Evolutionary conservation across 2,888 invertebrate genomes (phyloP).

Genomic region (Tiphia femorata): DNA sequence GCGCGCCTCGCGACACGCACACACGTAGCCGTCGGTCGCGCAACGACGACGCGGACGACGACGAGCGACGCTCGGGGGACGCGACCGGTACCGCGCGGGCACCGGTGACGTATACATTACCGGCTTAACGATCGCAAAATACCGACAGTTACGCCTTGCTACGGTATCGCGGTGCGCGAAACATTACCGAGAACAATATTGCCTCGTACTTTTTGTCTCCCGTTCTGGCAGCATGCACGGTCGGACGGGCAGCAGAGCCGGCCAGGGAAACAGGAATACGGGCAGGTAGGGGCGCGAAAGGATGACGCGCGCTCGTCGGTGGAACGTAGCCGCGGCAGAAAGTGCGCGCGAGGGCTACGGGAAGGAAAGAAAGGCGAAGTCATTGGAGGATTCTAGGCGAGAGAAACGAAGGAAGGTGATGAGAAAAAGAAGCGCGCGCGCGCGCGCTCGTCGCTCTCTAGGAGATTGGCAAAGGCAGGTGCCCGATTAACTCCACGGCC

Average conservation of each 20-base stretch:
- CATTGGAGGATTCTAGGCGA: not conserved
- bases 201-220: constrained; percentile 3
- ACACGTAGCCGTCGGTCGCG: not conserved
- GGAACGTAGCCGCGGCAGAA: not conserved
- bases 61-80: no score
- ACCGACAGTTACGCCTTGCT: constrained; percentile 52
- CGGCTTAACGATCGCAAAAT: constrained; percentile 60
- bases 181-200: constrained; percentile 38
- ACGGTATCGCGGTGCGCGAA: constrained; percentile 39
- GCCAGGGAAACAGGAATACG: not conserved
- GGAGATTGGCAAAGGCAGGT: constrained; percentile 8
- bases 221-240: not conserved
- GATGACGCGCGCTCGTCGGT: not conserved
- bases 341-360: not conserved
- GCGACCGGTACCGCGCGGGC: no score
- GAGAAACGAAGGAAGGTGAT: no score
- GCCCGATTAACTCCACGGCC: constrained; percentile 9
- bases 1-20: not conserved
- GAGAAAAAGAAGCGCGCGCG: no score
- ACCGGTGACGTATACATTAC: constrained; percentile 56
- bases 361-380: not conserved
- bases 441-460: no score
- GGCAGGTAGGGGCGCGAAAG: not conserved
- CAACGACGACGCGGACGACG: not conserved
- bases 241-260: not conserved